phyloP scores from a whole-genome alignment of 2,888 invertebrate genomes.

The Miltochrista miniata region DNA sequence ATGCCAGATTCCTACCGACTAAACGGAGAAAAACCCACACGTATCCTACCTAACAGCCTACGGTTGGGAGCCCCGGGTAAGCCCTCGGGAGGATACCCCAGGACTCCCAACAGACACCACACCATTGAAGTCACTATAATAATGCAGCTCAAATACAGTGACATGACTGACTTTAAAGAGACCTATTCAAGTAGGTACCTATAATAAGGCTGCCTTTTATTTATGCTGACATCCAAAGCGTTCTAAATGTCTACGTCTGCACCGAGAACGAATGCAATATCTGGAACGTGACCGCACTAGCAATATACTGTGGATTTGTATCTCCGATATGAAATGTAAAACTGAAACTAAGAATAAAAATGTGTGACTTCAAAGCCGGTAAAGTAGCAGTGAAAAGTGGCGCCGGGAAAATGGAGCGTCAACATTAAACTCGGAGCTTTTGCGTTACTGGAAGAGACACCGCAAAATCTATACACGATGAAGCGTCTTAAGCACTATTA shows the following conservation, averaged over 20 bases:
- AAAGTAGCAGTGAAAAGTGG: slow-evolving; percentile 15
- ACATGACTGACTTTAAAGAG: too few species aligned
- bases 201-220: neutral
- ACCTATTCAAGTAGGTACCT: too few species aligned
- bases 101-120: too few species aligned
- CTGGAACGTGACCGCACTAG: slow-evolving; percentile 39
- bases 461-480: too few species aligned
- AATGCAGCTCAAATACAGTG: too few species aligned
- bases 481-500: too few species aligned
- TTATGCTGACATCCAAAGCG: neutral
- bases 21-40: too few species aligned
- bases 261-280: slow-evolving; percentile 34
- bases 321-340: slow-evolving; percentile 31
- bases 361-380: slow-evolving; percentile 19
- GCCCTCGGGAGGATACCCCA: too few species aligned
- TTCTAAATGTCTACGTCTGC: slow-evolving; percentile 11
- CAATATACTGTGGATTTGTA: slow-evolving; percentile 18
- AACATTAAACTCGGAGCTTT: neutral
- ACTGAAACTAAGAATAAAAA: slow-evolving; percentile 27
- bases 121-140: too few species aligned
- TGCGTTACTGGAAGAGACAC: slow-evolving; percentile 1
- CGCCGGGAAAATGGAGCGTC: slow-evolving; percentile 6
- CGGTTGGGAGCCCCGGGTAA: too few species aligned
- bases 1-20: too few species aligned
- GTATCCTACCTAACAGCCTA: too few species aligned